Base-by-base conservation (phyloP, 2,113 vertebrate species). In the Salvelinus fontinalis region DNA sequence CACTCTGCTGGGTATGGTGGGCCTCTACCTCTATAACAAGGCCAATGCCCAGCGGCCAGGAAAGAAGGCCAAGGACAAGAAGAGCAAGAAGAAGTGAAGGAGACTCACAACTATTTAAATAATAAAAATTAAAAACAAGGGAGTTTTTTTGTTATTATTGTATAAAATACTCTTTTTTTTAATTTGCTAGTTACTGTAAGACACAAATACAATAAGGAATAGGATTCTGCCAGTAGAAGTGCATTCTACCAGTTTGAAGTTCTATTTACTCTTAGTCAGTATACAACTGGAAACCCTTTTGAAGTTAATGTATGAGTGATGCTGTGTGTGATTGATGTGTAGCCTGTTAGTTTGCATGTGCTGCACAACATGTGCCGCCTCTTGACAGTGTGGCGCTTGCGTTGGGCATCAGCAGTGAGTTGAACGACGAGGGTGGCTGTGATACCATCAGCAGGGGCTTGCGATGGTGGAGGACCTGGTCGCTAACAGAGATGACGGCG, bases 1-100 rank as follows among this genome's bases (percentile, higher is more conserved):
- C 0, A 95, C 94, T 0, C 91, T 99, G 74, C 90, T 99, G 70
- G 94, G 94, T 72, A 83, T 99, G 85, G 96, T 99, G 64, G 96
- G 96, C 2, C 93, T 94, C 83, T 96, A 99, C 89, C 95, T 99
- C 20, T 99, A 98, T 91, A 93, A 89, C 80, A 98, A 98, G 85
- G 93, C 96, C 84, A 95, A 72, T 24, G 85, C 86, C 12, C 93
- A 96, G 84, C 93, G 89, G 76, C 81, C 94, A 2, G 93, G 92
- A 93, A 99, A 97, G 92, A 98, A 97, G 87, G 90, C 94, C 70
- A 99, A 98, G 86, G 97, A 98, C 77, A 99, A 96, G 93, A 96
- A 95, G 91, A 97, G 93, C 91, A 99, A 99, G 92, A 95, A 94
- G 87, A 98, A 99, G 97, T 95, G 89, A 94, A 77, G 94, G 94